Percentiles rank a stretch among this genome's conserved stretches.
phyloP scores from a whole-genome alignment of 64 coral and sea anemone genomes.

The Catalaphyllia jardinei region DNA sequence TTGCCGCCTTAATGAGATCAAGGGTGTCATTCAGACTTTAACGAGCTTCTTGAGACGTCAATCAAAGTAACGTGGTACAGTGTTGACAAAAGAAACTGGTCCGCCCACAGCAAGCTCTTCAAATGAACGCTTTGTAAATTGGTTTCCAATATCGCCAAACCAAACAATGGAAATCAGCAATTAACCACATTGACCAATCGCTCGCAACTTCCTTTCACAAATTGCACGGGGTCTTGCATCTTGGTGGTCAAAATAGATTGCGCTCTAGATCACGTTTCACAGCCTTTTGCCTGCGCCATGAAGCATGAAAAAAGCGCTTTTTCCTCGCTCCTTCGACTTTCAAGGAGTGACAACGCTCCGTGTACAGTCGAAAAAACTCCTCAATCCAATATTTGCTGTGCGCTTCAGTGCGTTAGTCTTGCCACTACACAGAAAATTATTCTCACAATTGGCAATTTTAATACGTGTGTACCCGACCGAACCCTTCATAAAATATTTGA shows the following conservation, averaged over 20 bases:
- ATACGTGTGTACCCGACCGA: constrained; percentile 80
- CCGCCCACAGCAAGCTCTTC: constrained; percentile 86
- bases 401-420: constrained; percentile 64
- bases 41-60: constrained; percentile 98
- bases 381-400: constrained; percentile 77
- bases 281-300: constrained; percentile 60
- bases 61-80: constrained; percentile 99
- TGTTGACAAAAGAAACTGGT: constrained; percentile 93
- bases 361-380: constrained; percentile 45
- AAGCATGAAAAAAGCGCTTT: constrained; percentile 50
- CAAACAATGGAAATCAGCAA: constrained; percentile 86
- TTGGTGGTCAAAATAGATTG: constrained; percentile 60
- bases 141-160: constrained; percentile 95
- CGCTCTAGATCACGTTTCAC: constrained; percentile 65
- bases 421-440: constrained; percentile 82
- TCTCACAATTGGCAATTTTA: constrained; percentile 85
- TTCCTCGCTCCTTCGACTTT: constrained; percentile 20
- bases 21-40: constrained; percentile 99
- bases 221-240: constrained; percentile 50
- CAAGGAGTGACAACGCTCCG: constrained; percentile 27
- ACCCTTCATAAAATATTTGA: constrained; percentile 96
- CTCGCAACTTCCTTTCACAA: constrained; percentile 60
- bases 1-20: constrained; percentile 99
- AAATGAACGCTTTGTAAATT: constrained; percentile 99
- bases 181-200: constrained; percentile 74